Evolutionary conservation across 2,888 invertebrate species (phyloP), one percentile per base, ranked within the genome.

Genomic region (Eueremaeus valkanovi): DNA sequence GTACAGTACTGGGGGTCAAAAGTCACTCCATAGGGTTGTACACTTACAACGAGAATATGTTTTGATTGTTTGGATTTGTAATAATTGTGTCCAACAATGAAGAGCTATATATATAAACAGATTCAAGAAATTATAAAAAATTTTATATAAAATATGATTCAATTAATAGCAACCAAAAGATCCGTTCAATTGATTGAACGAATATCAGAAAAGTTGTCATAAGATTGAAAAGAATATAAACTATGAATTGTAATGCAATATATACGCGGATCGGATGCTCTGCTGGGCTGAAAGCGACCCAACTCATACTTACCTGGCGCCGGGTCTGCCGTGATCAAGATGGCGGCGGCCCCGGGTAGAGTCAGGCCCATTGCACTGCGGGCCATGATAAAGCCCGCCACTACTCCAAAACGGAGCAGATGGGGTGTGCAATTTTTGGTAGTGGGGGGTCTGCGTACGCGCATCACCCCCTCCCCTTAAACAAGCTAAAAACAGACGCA

Each of bases 341-440:
- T 88, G 89, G 88, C 86, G 87, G 88, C 87, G 87, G 86, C 87
- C 86, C 88, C 88, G 87, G 87, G 87, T 85, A 82, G 89, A 89
- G 89, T 87, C 88, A 86, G 83, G 85, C 83, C 86, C 89, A 88
- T 90, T 89, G 89, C 89, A 90, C 89, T 85, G 82, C 85, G 89
- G 86, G 85, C 85, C 86, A 87, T 49, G 89, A 87, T 89, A 89
- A 89, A 88, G 86, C 87, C 86, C 88, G 89, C 89, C 89, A 88
- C 88, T 88, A 87, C 86, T 87, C 87, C 88, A 88, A 88, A 88
- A 87, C 88, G 86, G 88, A 87, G 86, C 87, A 88, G 87, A 88
- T 89, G 88, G 88, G 88, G 86, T 87, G 88, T 87, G 86, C 81
- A 78, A 80, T 83, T 82, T 81, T 81, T 82, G 82, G 77, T 80